Percentiles rank a stretch among this genome's conserved stretches.
Evolutionary conservation across 2,797 vertebrate genomes (phyloP).

Genomic region (Tauraco hartlaubi): DNA sequence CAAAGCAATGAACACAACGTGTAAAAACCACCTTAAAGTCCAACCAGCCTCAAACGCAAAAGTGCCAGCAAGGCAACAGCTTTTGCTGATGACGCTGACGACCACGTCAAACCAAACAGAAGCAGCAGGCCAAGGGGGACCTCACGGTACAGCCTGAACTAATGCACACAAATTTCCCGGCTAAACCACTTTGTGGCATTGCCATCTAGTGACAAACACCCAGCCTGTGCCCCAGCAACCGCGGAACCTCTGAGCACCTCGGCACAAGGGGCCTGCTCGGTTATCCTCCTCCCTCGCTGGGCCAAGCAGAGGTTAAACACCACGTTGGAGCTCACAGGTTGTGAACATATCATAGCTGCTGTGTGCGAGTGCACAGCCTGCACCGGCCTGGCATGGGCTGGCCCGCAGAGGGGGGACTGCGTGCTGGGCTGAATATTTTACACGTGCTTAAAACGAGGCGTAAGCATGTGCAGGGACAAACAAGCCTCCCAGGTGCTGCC

Average conservation of each 20-base stretch:
- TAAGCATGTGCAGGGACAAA: background rate
- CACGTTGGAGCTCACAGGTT: fast-evolving
- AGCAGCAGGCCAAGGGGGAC: background rate
- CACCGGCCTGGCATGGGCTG: fast-evolving
- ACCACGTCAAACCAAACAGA: background rate
- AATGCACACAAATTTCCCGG: fast-evolving
- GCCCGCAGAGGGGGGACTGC: fast-evolving
- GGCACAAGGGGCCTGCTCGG: background rate
- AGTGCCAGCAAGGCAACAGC: background rate
- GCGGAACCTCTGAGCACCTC: background rate
- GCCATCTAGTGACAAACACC: slow-evolving; percentile 38
- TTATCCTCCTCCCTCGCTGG: background rate
- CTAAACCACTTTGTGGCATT: background rate
- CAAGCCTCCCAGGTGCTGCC: background rate
- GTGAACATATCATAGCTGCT: fast-evolving
- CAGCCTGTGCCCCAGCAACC: fast-evolving
- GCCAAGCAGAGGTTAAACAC: background rate
- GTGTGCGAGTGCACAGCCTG: fast-evolving
- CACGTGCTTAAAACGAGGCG: fast-evolving
- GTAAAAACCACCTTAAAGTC: background rate
- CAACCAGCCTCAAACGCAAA: background rate
- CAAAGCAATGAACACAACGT: background rate
- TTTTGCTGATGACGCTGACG: background rate
- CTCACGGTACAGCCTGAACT: background rate
- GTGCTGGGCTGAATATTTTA: fast-evolving